Percentiles rank a stretch among this genome's conserved stretches.
Evolutionary conservation across 35 echinoderm and acorn worm genomes (phyloP).

Genomic region (Nesometra sesokonis): DNA sequence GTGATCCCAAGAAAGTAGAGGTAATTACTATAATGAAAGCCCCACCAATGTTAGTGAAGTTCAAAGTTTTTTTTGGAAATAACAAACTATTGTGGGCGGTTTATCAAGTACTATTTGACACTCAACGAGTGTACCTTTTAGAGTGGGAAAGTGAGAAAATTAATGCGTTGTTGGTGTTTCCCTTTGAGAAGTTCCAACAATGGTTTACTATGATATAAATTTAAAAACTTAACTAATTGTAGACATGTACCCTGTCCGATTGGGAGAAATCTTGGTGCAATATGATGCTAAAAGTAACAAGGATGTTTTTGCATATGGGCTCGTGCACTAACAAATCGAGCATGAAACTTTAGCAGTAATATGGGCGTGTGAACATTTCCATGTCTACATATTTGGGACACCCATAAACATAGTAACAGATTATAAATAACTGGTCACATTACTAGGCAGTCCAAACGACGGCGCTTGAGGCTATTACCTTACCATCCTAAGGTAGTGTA

Average conservation of each 20-base stretch:
- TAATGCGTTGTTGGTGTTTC: constrained; percentile 1
- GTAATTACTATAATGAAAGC: no score
- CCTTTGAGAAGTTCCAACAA: constrained; percentile 26
- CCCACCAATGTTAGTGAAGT: no score
- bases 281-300: background rate
- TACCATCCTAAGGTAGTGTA: constrained; percentile 24
- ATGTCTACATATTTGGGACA: constrained; percentile 33
- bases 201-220: constrained; percentile 44
- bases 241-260: constrained; percentile 48
- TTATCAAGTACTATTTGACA: constrained; percentile 27
- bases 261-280: constrained; percentile 52
- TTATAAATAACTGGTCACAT: background rate
- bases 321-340: constrained; percentile 43
- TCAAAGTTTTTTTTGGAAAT: no score
- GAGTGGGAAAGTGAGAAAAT: constrained; percentile 21
- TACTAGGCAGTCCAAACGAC: constrained; percentile 19
- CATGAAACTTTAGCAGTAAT: constrained; percentile 32
- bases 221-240: constrained; percentile 40
- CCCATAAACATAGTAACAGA: background rate
- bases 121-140: constrained; percentile 37
- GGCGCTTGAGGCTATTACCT: constrained; percentile 26
- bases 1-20: no score
- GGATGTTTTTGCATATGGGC: constrained; percentile 24
- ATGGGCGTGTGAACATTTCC: constrained; percentile 42
- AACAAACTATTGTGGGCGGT: no score